These are phyloP conservation scores for Drosophila rellima DNA, from an alignment of 2,888 invertebrate genomes.

Conservation along the genomic window DNA sequence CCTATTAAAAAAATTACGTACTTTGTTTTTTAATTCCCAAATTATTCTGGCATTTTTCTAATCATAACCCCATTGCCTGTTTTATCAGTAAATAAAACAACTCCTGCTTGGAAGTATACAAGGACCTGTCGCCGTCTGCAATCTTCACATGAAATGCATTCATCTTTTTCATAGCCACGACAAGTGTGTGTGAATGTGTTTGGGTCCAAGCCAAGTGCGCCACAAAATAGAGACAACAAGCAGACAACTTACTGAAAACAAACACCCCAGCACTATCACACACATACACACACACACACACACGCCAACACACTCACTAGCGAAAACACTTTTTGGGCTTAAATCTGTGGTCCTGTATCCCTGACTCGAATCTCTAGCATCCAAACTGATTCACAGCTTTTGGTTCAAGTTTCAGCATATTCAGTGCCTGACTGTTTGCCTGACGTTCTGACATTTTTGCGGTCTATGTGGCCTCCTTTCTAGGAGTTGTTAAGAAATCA, in stretches of 20 bases:
- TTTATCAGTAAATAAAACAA: background rate
- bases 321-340: constrained; percentile 39
- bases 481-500: constrained; percentile 73
- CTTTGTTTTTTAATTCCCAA: too few species aligned
- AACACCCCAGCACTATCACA: constrained; percentile 12
- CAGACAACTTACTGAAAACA: constrained; percentile 73
- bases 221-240: constrained; percentile 71
- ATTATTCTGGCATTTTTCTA: background rate
- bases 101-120: background rate
- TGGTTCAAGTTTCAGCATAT: constrained; percentile 38
- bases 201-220: constrained; percentile 46
- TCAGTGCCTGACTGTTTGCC: constrained; percentile 15
- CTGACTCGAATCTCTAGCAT: background rate
- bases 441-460: constrained; percentile 61
- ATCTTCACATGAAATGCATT: constrained; percentile 75
- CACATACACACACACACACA: constrained; percentile 15
- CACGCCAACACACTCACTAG: constrained; percentile 8
- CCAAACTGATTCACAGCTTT: constrained; percentile 5
- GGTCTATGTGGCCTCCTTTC: constrained; percentile 54
- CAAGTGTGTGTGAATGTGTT: constrained; percentile 21
- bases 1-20: too few species aligned
- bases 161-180: constrained; percentile 63
- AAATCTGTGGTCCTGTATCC: constrained; percentile 61
- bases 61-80: too few species aligned
- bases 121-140: constrained; percentile 14